These are phyloP conservation scores for Macrobrachium nipponense DNA, from an alignment of 1,140 invertebrate species.

Conservation along the genomic window DNA sequence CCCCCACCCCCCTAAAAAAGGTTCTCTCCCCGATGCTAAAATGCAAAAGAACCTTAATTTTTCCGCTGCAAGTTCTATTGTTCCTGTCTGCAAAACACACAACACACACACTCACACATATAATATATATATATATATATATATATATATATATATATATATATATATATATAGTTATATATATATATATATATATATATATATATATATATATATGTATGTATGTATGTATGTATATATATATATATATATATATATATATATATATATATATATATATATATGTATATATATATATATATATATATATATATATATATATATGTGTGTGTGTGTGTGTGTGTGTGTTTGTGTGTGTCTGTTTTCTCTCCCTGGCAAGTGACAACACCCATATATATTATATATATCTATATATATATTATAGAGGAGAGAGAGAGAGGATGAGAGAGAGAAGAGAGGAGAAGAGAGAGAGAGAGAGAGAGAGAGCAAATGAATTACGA, in stretches of 20 bases:
- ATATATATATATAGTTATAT: too few relatives aligned
- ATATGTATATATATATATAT: constrained; percentile 16
- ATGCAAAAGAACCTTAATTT: not conserved
- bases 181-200: constrained; percentile 5
- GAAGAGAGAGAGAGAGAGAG: constrained; percentile 18
- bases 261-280: constrained; percentile 5
- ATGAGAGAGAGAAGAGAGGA: not conserved
- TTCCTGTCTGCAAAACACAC: not conserved
- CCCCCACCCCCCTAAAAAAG: not conserved
- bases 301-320: not conserved
- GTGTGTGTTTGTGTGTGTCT: constrained; percentile 7
- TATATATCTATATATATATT: not conserved
- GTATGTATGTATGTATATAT: not conserved
- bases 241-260: constrained; percentile 14
- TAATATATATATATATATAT: constrained; percentile 26
- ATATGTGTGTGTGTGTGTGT: not conserved
- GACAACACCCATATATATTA: not conserved
- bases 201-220: too few relatives aligned
- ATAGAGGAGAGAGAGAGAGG: not conserved
- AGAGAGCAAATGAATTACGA: not conserved
- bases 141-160: constrained; percentile 1
- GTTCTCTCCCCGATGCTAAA: not conserved
- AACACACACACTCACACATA: not conserved
- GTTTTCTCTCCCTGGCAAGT: not conserved
- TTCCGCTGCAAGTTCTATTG: not conserved